Evolutionary conservation across 2,888 invertebrate species (phyloP), one percentile per base, ranked within the genome.

Genomic region (Acholoe squamosa): DNA sequence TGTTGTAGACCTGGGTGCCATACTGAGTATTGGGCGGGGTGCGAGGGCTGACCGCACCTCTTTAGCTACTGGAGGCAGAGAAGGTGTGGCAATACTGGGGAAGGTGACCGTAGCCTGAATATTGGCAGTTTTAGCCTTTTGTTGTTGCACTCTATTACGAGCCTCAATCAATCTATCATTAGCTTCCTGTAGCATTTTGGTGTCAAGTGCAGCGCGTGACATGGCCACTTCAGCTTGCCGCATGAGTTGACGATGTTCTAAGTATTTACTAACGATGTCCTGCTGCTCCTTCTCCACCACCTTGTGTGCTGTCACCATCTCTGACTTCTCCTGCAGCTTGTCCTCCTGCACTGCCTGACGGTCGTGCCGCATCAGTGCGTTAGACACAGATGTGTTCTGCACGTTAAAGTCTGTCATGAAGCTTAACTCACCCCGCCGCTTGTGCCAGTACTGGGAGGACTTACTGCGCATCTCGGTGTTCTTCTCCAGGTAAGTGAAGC

Each of bases 341-440:
- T 95, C 95, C n/a, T 95, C 95, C 34, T 80, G 90, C 89, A 92
- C 93, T 0, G 95, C 93, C 90, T 94, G 94, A 25, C 94, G 91
- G 92, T 95, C 95, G 91, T 95, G 95, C 33, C 94, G 92, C 92
- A 94, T 93, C 31, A 95, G 92, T 28, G 95, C 95, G 86, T 95
- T 95, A 5, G 95, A 95, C 16, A 95, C 95, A 3, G 95, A 95
- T 0, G 95, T 95, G 89, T 95, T 95, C 92, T 95, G 95, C 84
- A 93, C 94, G 91, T 92, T 94, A 91, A 95, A 95, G 88, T 95
- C 95, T 7, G 93, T 92, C 43, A 94, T 93, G 92, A 95, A 95
- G 1, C 94, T 93, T 52, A 93, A 92, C 91, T 95, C 95, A 31
- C 93, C 93, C 34, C 91, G 93, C 22, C 92, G 92, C 7, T 93